Evolutionary conservation across 2,888 invertebrate genomes (phyloP).

Genomic region (Melieria crassipennis): DNA sequence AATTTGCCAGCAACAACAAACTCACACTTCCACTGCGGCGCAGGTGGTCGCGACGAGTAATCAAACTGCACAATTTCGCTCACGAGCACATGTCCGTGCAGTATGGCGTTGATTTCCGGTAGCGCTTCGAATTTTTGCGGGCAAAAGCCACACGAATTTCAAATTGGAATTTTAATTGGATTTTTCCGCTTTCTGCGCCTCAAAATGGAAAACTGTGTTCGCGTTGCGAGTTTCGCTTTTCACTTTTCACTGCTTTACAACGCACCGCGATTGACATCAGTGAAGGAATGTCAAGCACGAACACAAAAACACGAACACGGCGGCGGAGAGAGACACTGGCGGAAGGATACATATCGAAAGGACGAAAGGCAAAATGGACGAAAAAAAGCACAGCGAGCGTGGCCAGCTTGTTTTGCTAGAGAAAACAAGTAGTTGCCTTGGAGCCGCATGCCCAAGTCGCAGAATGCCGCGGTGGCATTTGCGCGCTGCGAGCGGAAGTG

Average conservation of each 20-base stretch:
- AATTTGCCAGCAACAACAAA: conserved; percentile 1
- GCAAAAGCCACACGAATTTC: conserved; percentile 3
- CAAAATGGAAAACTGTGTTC: background rate
- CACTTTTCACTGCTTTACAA: no score
- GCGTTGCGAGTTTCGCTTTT: background rate
- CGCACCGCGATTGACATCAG: no score
- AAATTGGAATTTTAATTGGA: conserved; percentile 27
- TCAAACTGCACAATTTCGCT: conserved; percentile 9
- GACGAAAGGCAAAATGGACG: conserved; percentile 13
- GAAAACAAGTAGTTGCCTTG: conserved; percentile 65
- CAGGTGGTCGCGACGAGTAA: background rate
- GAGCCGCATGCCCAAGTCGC: conserved; percentile 21
- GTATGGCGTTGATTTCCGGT: conserved; percentile 25
- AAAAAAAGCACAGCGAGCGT: conserved; percentile 16
- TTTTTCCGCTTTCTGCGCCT: conserved; percentile 12
- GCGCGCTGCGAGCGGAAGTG: no score
- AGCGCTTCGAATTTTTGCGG: background rate
- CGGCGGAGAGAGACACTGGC: background rate
- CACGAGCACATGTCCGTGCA: conserved; percentile 2
- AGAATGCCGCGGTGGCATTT: no score
- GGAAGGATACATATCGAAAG: conserved; percentile 8
- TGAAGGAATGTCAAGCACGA: no score
- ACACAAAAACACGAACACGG: no score
- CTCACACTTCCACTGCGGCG: background rate
- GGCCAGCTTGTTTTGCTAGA: conserved; percentile 55